Conservation (phyloP, 1,140 invertebrate species). For the Leptinotarsa undecemlineata region DNA sequence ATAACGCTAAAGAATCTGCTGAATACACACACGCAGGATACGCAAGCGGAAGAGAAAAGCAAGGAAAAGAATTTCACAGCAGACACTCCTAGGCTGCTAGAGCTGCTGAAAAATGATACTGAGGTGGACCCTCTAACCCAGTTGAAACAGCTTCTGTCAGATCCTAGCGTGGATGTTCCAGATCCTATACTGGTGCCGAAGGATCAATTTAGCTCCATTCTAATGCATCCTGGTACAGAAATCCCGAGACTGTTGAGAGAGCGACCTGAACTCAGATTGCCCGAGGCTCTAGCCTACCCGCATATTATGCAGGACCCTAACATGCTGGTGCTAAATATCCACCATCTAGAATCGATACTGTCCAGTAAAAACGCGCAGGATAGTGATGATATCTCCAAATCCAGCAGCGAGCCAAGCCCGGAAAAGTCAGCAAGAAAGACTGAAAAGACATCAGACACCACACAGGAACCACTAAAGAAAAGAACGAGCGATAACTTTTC, state of each 20-base stretch:
- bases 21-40: constrained; percentile 52
- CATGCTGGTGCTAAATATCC: constrained; percentile 75
- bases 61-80: constrained; percentile 36
- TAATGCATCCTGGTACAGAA: constrained; percentile 73
- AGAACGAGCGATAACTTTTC: constrained; percentile 11
- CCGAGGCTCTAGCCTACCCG: constrained; percentile 71
- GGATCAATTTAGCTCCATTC: constrained; percentile 69
- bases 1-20: constrained; percentile 55
- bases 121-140: constrained; percentile 71
- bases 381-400: background rate
- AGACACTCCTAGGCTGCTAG: constrained; percentile 52
- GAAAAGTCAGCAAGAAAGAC: constrained; percentile 16
- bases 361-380: constrained; percentile 54
- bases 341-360: constrained; percentile 74
- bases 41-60: constrained; percentile 48
- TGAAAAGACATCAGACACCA: constrained; percentile 13
- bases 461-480: constrained; percentile 11
- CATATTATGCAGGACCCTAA: constrained; percentile 75
- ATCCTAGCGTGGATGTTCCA: constrained; percentile 71
- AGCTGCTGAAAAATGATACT: constrained; percentile 57
- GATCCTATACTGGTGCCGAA: constrained; percentile 80
- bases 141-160: constrained; percentile 70
- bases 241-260: constrained; percentile 73
- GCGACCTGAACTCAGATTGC: constrained; percentile 70
- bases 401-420: constrained; percentile 46